phyloP scores from a whole-genome alignment of 37 sponge, comb jelly and placozoan genomes.

The Corticium candelabrum region DNA sequence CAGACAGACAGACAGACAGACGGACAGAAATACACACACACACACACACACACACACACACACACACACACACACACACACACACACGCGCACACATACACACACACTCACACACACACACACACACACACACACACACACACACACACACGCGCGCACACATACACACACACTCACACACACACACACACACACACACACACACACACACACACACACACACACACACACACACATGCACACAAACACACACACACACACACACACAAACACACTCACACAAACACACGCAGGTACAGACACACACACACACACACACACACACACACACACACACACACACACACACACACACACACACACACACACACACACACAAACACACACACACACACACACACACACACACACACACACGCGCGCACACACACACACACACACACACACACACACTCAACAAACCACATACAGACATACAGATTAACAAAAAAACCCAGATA shows the following conservation, averaged over 20 bases:
- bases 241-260: too few relatives aligned
- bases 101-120: constrained; percentile 2
- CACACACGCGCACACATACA: neutral
- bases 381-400: constrained; percentile 18
- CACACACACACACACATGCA: neutral
- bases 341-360: constrained; percentile 12
- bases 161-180: neutral
- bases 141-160: neutral
- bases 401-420: constrained; percentile 19
- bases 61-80: constrained; percentile 9
- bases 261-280: too few relatives aligned
- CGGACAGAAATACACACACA: too few relatives aligned
- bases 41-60: constrained; percentile 23
- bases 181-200: constrained; percentile 5
- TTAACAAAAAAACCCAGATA: too few relatives aligned
- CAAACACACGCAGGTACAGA: too few relatives aligned
- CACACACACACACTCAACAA: constrained; percentile 23
- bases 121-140: constrained; percentile 5
- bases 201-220: neutral
- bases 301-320: constrained; percentile 21
- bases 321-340: constrained; percentile 19
- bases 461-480: too few relatives aligned
- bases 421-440: constrained; percentile 19
- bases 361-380: too few relatives aligned
- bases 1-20: too few relatives aligned